Percentiles rank a stretch among this genome's conserved stretches.
phyloP scores from a whole-genome alignment of 2,797 vertebrate species.

The Sebastes matsubarae region DNA sequence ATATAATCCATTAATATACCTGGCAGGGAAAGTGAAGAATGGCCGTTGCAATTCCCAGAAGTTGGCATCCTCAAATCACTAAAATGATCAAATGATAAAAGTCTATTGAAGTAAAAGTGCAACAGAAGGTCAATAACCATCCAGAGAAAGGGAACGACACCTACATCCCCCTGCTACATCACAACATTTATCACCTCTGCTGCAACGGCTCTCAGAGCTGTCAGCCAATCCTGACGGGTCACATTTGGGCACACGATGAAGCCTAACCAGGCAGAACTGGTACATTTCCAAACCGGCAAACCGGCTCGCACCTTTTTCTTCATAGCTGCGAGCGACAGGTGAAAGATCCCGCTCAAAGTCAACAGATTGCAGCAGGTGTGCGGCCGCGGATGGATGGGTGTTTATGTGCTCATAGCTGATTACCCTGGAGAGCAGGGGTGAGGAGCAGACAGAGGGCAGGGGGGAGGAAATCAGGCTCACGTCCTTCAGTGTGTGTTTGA shows the following conservation, averaged over 20 bases:
- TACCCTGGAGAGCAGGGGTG: slow-evolving; percentile 39
- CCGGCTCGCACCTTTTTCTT: neutral
- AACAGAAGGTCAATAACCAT: neutral
- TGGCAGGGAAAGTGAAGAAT: too few relatives aligned
- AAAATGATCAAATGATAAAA: neutral
- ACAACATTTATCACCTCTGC: slow-evolving; percentile 22
- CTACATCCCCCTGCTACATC: slow-evolving; percentile 4
- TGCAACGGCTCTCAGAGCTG: slow-evolving; percentile 6
- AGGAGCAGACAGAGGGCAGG: slow-evolving; percentile 19
- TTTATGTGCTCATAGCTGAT: slow-evolving; percentile 58
- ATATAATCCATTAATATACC: neutral
- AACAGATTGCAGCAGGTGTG: slow-evolving; percentile 64
- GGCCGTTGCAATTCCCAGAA: neutral
- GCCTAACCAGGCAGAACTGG: slow-evolving; percentile 43
- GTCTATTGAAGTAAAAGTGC: neutral
- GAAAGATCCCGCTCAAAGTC: slow-evolving; percentile 50
- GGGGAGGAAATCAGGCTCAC: neutral
- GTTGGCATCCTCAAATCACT: neutral
- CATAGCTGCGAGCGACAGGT: slow-evolving; percentile 46
- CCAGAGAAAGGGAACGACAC: neutral
- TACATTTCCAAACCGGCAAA: slow-evolving; percentile 8
- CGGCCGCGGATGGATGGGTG: slow-evolving; percentile 43
- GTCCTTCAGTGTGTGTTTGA: slow-evolving; percentile 7
- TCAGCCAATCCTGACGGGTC: slow-evolving; percentile 11
- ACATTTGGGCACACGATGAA: slow-evolving; percentile 21